Conservation (phyloP, 2,113 vertebrate species). For the Xenus cinereus region DNA sequence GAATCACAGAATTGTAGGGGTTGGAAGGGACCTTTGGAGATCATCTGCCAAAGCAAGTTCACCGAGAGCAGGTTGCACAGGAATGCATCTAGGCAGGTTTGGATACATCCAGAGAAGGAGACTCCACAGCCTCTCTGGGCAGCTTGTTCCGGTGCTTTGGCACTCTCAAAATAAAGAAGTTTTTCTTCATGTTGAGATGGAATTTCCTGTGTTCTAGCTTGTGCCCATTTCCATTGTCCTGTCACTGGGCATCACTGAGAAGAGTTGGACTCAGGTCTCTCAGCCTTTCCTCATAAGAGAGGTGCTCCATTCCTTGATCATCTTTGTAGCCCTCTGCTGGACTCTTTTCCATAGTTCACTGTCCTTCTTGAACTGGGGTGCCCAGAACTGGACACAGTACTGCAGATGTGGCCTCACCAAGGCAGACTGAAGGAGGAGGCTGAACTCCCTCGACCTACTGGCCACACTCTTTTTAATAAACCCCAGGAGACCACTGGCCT, state of each 20-base stretch:
- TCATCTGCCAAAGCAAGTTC: neutral
- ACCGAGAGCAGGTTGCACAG: neutral
- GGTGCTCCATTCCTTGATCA: neutral
- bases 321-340: neutral
- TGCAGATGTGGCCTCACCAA: neutral
- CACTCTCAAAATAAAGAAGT: neutral
- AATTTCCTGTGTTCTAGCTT: neutral
- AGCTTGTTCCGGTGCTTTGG: neutral
- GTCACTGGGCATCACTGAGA: no score
- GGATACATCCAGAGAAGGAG: neutral
- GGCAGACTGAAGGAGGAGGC: no score
- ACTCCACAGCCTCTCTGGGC: neutral
- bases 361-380: neutral
- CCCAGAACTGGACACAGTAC: neutral
- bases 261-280: neutral
- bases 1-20: no score
- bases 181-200: neutral
- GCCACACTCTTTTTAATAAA: neutral
- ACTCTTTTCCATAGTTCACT: neutral
- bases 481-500: neutral
- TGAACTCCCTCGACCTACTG: neutral
- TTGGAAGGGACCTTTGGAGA: neutral
- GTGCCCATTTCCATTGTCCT: neutral
- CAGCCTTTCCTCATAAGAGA: neutral
- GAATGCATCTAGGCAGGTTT: neutral